Conservation (phyloP, 1,140 invertebrate species). For the Saccostrea cuccullata region DNA sequence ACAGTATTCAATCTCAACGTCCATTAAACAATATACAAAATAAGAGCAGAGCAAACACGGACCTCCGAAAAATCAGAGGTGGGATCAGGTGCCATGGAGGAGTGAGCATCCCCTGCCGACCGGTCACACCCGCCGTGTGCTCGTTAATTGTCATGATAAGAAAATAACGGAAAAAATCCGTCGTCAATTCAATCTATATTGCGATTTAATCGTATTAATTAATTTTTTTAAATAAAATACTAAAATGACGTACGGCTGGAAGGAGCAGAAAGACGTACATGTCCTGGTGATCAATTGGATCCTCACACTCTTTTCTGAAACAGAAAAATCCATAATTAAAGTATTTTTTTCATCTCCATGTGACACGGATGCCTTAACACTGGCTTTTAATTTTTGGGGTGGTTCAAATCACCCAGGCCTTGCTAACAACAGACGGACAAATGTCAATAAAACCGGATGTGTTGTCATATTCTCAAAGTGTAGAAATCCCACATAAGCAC, state of each 20-base stretch:
- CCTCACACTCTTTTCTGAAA: slow-evolving; percentile 10
- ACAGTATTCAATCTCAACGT: too few relatives aligned
- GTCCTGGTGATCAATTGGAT: slow-evolving; percentile 5
- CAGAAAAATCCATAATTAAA: not conserved
- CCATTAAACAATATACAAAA: too few relatives aligned
- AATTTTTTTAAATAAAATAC: too few relatives aligned
- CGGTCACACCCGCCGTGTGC: too few relatives aligned
- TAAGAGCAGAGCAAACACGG: too few relatives aligned
- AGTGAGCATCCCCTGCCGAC: too few relatives aligned
- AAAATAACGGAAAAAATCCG: too few relatives aligned
- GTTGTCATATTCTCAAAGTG: slow-evolving; percentile 31
- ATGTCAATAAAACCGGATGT: slow-evolving; percentile 31
- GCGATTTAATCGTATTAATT: not conserved
- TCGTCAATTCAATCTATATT: too few relatives aligned
- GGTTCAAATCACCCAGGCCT: slow-evolving; percentile 2
- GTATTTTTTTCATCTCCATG: not conserved
- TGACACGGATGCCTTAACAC: slow-evolving; percentile 7
- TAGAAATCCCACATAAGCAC: slow-evolving; percentile 21
- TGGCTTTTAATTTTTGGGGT: not conserved
- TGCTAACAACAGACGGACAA: slow-evolving; percentile 25
- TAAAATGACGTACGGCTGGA: slow-evolving; percentile 15
- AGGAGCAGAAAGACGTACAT: slow-evolving; percentile 27
- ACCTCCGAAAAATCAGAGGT: too few relatives aligned
- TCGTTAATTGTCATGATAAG: too few relatives aligned
- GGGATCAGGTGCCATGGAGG: too few relatives aligned